Percentiles rank a stretch among this genome's conserved stretches.
Evolutionary conservation across 2,888 invertebrate species (phyloP).

Genomic region (Thyatira batis): DNA sequence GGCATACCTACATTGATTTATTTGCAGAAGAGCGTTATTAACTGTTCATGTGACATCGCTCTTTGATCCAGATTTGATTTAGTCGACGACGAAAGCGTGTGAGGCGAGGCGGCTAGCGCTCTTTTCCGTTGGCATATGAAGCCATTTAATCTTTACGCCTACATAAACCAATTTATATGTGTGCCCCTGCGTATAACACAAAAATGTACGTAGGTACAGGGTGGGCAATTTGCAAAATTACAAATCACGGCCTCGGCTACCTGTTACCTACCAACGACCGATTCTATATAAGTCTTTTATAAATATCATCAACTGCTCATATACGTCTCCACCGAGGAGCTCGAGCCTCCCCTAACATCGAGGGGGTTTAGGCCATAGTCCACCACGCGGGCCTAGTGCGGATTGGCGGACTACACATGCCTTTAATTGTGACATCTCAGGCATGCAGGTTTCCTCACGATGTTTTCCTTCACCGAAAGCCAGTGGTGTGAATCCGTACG

Average conservation of each 20-base stretch:
- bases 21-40: constrained; percentile 7
- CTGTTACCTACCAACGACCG: not conserved
- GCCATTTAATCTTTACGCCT: constrained; percentile 4
- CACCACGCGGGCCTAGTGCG: too few relatives aligned
- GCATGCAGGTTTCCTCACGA: too few relatives aligned
- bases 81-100: not conserved
- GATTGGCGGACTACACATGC: too few relatives aligned
- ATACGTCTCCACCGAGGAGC: too few relatives aligned
- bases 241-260: not conserved
- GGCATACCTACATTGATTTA: constrained; percentile 1
- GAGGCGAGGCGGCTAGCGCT: constrained; percentile 1
- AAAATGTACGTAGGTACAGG: not conserved
- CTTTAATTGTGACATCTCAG: too few relatives aligned
- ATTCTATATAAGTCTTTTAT: not conserved
- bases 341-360: too few relatives aligned
- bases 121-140: not conserved
- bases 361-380: too few relatives aligned
- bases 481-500: too few relatives aligned
- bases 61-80: constrained; percentile 10
- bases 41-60: constrained; percentile 5
- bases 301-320: too few relatives aligned
- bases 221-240: not conserved
- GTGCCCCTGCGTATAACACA: not conserved
- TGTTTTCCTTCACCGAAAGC: too few relatives aligned
- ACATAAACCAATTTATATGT: constrained; percentile 4